A percentile compares a stretch with the other conserved stretches of the same genome.
These are phyloP conservation scores for Leptestheria dahalacensis DNA, from an alignment of 1,140 invertebrate genomes.

Conservation along the genomic window DNA sequence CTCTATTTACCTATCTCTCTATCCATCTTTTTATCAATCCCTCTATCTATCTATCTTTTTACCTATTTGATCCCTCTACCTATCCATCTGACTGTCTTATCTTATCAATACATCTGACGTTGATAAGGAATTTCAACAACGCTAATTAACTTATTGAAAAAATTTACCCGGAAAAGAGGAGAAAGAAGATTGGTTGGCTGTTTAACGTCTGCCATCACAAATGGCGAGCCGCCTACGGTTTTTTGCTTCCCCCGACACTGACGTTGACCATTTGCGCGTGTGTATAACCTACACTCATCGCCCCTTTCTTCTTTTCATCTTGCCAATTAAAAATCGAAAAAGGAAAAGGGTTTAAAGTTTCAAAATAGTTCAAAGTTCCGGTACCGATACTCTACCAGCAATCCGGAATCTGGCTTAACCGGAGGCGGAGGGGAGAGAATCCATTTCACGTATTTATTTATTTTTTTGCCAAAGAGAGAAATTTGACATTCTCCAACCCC, in stretches of 20 bases:
- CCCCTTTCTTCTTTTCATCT: background rate
- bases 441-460: background rate
- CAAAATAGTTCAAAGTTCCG: too few relatives aligned
- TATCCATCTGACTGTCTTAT: too few relatives aligned
- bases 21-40: too few relatives aligned
- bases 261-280: background rate
- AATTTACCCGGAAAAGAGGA: background rate
- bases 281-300: background rate
- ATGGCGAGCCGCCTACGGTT: background rate
- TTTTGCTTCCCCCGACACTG: too few relatives aligned
- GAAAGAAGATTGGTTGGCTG: background rate
- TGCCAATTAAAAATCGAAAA: background rate
- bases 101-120: background rate
- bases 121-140: background rate
- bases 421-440: too few relatives aligned
- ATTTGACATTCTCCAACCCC: background rate
- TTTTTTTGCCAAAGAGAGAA: background rate
- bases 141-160: background rate
- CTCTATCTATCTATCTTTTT: too few relatives aligned
- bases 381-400: too few relatives aligned
- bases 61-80: too few relatives aligned
- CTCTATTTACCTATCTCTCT: too few relatives aligned
- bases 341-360: too few relatives aligned
- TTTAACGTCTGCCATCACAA: background rate
- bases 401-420: too few relatives aligned